Conservation (phyloP, 2,113 vertebrate species). For the Ia io region DNA sequence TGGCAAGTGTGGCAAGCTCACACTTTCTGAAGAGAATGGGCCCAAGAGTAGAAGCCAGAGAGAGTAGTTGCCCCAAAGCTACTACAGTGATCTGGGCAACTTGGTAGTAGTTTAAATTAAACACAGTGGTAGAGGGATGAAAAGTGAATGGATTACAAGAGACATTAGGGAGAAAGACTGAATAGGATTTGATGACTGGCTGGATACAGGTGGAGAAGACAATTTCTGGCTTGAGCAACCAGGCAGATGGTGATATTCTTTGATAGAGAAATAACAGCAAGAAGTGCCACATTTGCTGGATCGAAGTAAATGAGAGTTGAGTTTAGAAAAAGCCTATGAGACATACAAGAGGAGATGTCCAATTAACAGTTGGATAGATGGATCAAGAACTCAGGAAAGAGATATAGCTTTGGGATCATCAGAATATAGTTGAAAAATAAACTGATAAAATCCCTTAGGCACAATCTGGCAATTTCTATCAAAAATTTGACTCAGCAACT, state of each 20-base stretch:
- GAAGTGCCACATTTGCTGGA: not conserved
- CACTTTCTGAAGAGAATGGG: not conserved
- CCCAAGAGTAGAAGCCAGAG: not conserved
- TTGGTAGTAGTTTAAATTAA: not conserved
- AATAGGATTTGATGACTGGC: not conserved
- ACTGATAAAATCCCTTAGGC: not conserved
- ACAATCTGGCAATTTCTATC: not conserved
- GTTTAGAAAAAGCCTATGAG: not conserved
- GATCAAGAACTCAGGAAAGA: constrained; percentile 17
- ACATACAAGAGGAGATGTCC: not conserved
- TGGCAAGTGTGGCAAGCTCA: not conserved
- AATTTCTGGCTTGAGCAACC: not conserved
- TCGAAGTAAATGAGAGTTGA: not conserved
- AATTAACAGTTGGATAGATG: not conserved
- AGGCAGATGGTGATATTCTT: not conserved
- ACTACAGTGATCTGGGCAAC: not conserved
- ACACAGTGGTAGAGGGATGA: not conserved
- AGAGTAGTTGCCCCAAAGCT: not conserved
- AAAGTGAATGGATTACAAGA: not conserved
- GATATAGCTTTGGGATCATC: not conserved
- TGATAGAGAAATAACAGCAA: not conserved
- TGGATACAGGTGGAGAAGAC: not conserved
- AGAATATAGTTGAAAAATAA: not conserved
- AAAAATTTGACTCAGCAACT: not conserved
- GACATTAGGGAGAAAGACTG: not conserved